Conservation (phyloP, 2,113 vertebrate species). For the Notothenia rossii region DNA sequence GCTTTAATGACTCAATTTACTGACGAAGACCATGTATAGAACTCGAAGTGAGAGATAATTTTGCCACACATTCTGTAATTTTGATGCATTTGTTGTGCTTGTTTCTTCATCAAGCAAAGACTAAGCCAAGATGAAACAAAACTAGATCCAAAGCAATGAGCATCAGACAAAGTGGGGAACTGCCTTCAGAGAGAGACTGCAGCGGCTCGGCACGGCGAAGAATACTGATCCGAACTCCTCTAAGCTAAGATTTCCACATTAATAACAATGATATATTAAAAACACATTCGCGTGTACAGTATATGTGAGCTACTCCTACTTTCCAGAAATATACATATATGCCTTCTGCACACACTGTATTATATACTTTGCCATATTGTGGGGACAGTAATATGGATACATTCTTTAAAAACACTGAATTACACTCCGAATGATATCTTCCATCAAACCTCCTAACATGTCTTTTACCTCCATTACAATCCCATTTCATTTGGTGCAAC, state of each 20-base stretch:
- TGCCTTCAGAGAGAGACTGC: conserved; percentile 29
- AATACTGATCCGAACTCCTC: conserved; percentile 64
- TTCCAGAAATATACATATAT: conserved; percentile 78
- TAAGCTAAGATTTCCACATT: conserved; percentile 65
- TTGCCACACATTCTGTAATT: neutral
- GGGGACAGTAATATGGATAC: conserved; percentile 60
- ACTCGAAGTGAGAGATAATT: conserved; percentile 5
- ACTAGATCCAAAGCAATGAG: neutral
- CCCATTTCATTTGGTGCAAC: conserved; percentile 12
- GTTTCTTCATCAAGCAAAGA: neutral
- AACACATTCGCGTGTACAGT: conserved; percentile 74
- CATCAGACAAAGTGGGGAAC: conserved; percentile 42
- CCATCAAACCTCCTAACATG: neutral
- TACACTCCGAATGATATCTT: neutral
- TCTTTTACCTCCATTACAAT: neutral
- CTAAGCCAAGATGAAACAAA: neutral
- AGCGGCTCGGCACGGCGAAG: conserved; percentile 25
- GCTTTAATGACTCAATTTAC: neutral
- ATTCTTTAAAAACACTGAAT: conserved; percentile 50
- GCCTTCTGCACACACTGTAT: conserved; percentile 63
- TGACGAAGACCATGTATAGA: neutral
- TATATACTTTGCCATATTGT: conserved; percentile 50
- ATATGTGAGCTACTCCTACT: conserved; percentile 71
- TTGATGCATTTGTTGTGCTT: too few relatives aligned
- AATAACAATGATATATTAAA: conserved; percentile 69